Base-by-base conservation (phyloP, 23 tunicate species). In the Styela plicata region DNA sequence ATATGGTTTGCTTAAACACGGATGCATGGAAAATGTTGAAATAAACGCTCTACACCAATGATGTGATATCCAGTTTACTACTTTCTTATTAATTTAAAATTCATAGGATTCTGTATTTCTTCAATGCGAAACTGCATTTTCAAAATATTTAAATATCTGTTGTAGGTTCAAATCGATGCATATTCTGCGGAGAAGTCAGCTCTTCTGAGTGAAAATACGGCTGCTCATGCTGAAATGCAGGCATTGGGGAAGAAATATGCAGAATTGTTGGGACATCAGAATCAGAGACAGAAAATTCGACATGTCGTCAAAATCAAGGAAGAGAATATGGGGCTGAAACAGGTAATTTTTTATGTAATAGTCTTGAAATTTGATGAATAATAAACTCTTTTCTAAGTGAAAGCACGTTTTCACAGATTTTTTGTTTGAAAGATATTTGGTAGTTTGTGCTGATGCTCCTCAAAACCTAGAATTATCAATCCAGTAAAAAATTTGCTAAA, bases 291-390 rank as follows among this genome's bases (percentile, higher is more conserved):
- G 78, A 93, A 93, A 32, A 93, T 93, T 44, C 85, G 79, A 24
- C 98, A 93, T 52, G 74, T 93, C 63, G 98, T 93, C 66, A 93
- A 93, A 69, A 75, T 93, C 21, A 93, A 93, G 79, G 89, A 93
- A 62, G 89, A 93, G 74, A 92, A 86, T 69, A 29, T 71, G 34
- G 79, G 65, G 2, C 74, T 92, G 30, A 87, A 87, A 62, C 92
- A 92, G 91, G 97, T 92, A 34, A 21, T 62, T 36, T 33, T 62
- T n/a, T 73, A 73, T 29, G 44, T 29, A 73, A 17, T 5, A 73
- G 52, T 32, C 24, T 23, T 73, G 7, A 66, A 7, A 66, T 10
- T 66, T 66, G n/a, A n/a, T n/a, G n/a, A n/a, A n/a, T 18, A 61
- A 18, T 61, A 5, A 5, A 25, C 31, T 25, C 17, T 66, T 66